Base-by-base conservation (phyloP, 2,888 invertebrate genomes). In the Cheilosia impressa region DNA sequence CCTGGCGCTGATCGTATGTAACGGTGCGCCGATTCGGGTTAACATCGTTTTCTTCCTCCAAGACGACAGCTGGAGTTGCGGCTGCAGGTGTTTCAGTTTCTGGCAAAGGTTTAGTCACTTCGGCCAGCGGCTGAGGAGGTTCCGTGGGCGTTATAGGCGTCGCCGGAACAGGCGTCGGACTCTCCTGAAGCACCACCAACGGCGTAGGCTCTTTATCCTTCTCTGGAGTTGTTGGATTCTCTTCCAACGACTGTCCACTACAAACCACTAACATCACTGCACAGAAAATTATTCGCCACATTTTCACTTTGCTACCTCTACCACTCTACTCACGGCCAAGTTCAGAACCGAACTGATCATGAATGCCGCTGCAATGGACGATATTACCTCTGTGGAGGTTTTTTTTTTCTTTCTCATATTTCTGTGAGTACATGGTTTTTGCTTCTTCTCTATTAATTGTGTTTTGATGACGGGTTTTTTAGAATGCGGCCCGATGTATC, bases 1-100 rank as follows among this genome's bases (percentile, higher is more conserved):
- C 95, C 91, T 97, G 96, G 0, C 96, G 93, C 90, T 96, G 96
- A 90, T 97, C 92, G 60, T 91, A 92, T 4, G 90, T 91, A 4
- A 92, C 72, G 0, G 89, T 50, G 4, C 90, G 90, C 0, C 91
- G 89, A 65, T 89, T 88, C 41, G 89, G 53, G 10, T 72, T 66
- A 6, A 24, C 50, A 50, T 66, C 52, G 15, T 66, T 72, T 4
- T 76, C 85, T 34, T 80, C 81, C 7, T 58, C 72, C 15, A 60
- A 41, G 2, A 75, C 71, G 0, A 45, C 53, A 17, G 68, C 27
- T 4, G 50, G 0, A 9, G 34, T 55, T 3, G 50, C 34, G 10
- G 60, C 41, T n/a, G 60, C 31, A n/a, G 75, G 38, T 13, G 63
- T 31, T 52, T 81, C 81, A n/a, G 52, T 22, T 60, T 76, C 76